phyloP scores from a whole-genome alignment of 2,797 vertebrate species.

The Aldrovandia affinis region DNA sequence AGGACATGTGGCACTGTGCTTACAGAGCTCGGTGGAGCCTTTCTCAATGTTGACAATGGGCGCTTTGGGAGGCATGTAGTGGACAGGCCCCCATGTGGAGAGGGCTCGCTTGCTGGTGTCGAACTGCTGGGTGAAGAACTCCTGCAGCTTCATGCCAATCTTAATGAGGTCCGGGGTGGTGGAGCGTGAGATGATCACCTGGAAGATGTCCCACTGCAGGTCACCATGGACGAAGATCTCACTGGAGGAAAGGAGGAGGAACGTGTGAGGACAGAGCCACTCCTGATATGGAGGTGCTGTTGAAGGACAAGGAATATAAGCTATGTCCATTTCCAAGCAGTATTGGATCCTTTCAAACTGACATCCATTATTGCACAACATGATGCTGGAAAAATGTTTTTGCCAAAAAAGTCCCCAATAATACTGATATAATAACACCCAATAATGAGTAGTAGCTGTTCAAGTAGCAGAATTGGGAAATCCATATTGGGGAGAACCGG shows the following conservation, averaged over 20 bases:
- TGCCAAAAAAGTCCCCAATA: too few species aligned
- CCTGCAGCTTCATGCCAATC: slow-evolving; percentile 99
- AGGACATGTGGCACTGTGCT: slow-evolving; percentile 50
- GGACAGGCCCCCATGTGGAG: slow-evolving; percentile 96
- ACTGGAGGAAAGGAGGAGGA: slow-evolving; percentile 62
- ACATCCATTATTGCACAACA: background rate
- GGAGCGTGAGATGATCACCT: slow-evolving; percentile 98
- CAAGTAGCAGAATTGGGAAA: too few species aligned
- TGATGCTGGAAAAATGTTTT: too few species aligned
- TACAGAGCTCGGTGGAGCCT: slow-evolving; percentile 87
- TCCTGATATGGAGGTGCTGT: background rate
- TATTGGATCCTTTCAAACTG: background rate
- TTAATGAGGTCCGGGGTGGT: slow-evolving; percentile 98
- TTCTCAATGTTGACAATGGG: slow-evolving; percentile 84
- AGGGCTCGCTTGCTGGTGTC: slow-evolving; percentile 97
- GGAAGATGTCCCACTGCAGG: slow-evolving; percentile 98
- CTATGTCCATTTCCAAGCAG: background rate
- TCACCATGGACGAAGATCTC: slow-evolving; percentile 98
- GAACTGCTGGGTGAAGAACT: slow-evolving; percentile 99
- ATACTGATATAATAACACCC: too few species aligned
- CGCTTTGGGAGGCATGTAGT: slow-evolving; percentile 91
- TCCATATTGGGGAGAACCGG: too few species aligned
- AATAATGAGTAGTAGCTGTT: too few species aligned
- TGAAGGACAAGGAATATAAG: background rate
- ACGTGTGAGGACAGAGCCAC: background rate